Evolutionary conservation across 2,113 vertebrate species (phyloP).

Genomic region (Trogon surrucura): DNA sequence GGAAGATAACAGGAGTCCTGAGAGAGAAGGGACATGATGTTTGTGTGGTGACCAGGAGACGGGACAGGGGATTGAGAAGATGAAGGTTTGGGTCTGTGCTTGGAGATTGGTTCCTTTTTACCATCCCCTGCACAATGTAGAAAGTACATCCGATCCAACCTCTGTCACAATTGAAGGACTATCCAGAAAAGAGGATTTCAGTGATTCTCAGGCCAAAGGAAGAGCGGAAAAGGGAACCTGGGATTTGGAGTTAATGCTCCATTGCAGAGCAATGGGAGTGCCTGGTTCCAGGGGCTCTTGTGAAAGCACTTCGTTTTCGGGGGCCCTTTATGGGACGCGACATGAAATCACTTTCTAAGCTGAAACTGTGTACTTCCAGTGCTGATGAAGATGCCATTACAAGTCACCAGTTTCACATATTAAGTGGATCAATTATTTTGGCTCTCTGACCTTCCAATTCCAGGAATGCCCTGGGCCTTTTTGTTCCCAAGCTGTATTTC

Average conservation of each 20-base stretch:
- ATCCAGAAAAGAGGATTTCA: not conserved
- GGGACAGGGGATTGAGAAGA: not conserved
- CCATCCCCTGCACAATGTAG: not conserved
- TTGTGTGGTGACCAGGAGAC: not conserved
- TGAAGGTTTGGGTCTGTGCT: not conserved
- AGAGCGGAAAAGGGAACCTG: not conserved
- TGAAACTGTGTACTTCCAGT: not conserved
- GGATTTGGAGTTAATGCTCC: not conserved
- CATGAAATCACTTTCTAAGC: not conserved
- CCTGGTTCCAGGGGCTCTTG: not conserved
- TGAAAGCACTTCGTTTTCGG: not conserved
- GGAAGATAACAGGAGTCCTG: not conserved
- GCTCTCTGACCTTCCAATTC: constrained; percentile 26
- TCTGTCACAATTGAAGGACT: not conserved
- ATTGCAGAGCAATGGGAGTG: not conserved
- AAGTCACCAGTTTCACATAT: constrained; percentile 9
- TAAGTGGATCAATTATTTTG: constrained; percentile 41
- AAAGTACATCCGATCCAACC: not conserved
- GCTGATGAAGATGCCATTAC: constrained; percentile 11
- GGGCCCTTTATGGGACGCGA: not conserved
- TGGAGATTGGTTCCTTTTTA: not conserved
- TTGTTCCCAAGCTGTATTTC: constrained; percentile 15
- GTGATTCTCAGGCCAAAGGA: not conserved
- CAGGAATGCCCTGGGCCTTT: not conserved
- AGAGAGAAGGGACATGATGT: not conserved